Evolutionary conservation across 1,140 invertebrate genomes (phyloP).

Genomic region (Ceratosolen fusciceps): DNA sequence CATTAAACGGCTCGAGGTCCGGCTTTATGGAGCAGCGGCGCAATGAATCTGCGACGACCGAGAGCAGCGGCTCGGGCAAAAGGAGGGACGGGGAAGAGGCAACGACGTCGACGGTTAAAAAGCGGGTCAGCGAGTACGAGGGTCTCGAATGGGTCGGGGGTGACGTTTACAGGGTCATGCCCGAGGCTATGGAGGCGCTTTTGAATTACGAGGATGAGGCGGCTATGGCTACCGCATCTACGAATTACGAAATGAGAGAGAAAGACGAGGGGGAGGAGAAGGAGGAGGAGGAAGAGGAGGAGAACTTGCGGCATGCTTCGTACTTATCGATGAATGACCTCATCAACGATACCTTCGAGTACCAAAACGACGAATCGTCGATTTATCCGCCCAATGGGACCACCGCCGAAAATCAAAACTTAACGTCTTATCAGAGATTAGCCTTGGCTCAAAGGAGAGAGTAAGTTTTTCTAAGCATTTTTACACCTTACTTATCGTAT

Average conservation of each 20-base stretch:
- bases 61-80: constrained; percentile 41
- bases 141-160: constrained; percentile 68
- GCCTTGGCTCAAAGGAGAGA: constrained; percentile 58
- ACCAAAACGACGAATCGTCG: constrained; percentile 56
- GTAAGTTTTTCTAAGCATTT: constrained; percentile 62
- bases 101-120: constrained; percentile 33
- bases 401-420: constrained; percentile 51
- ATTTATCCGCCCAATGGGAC: constrained; percentile 45
- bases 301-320: not conserved
- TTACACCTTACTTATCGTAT: no score
- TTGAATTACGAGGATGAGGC: constrained; percentile 52
- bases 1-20: not conserved
- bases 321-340: constrained; percentile 12
- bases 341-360: constrained; percentile 56
- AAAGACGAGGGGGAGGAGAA: not conserved
- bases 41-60: not conserved
- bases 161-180: constrained; percentile 68
- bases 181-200: constrained; percentile 56
- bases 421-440: constrained; percentile 60
- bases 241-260: not conserved
- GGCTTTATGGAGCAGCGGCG: constrained; percentile 6
- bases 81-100: not conserved
- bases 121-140: constrained; percentile 60
- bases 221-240: constrained; percentile 36
- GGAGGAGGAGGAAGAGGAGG: not conserved